These are phyloP conservation scores for Microcebus jonahi DNA, from an alignment of 2,113 vertebrate genomes.

Conservation along the genomic window DNA sequence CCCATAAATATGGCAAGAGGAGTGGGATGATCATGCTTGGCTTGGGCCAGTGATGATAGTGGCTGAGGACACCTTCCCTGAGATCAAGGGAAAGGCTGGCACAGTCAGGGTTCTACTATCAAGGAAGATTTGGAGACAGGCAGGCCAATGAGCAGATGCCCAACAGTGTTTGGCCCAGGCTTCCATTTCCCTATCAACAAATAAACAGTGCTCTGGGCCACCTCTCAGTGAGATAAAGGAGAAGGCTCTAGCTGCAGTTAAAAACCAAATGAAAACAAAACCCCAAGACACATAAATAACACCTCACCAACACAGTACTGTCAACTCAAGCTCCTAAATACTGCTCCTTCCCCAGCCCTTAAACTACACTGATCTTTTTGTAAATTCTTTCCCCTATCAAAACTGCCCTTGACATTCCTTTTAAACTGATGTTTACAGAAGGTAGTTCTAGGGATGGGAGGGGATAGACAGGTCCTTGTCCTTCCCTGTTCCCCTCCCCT, in stretches of 20 bases:
- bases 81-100: neutral
- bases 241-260: neutral
- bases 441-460: neutral
- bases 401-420: slow-evolving; percentile 11
- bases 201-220: neutral
- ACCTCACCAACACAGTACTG: neutral
- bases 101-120: neutral
- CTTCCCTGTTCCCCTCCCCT: neutral
- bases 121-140: neutral
- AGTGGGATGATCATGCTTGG: neutral
- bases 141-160: neutral
- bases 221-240: neutral
- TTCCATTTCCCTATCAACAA: neutral
- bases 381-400: neutral
- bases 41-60: neutral
- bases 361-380: neutral
- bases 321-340: neutral
- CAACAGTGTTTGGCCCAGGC: neutral
- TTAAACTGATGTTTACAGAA: neutral
- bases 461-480: neutral
- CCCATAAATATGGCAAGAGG: neutral
- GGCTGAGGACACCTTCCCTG: neutral
- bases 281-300: neutral
- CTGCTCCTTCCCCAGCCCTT: neutral
- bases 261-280: neutral